Conservation (phyloP, 1,140 invertebrate genomes). For the Bombus superbus region DNA sequence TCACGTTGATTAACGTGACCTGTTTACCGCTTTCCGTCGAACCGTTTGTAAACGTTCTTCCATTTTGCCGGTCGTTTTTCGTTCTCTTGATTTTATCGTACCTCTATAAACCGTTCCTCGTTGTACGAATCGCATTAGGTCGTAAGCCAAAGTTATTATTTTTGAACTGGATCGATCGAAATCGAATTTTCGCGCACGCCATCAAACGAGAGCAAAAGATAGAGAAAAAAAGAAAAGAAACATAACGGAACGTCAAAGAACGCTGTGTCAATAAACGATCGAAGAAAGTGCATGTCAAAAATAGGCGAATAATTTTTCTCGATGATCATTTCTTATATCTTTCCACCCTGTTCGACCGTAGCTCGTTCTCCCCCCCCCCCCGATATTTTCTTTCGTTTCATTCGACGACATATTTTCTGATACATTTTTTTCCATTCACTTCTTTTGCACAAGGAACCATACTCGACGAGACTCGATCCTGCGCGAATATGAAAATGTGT, state of each 20-base stretch:
- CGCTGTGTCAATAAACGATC: conserved; percentile 60
- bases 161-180: background rate
- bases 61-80: background rate
- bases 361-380: background rate
- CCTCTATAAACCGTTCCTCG: background rate
- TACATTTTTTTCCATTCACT: conserved; percentile 5
- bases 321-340: background rate
- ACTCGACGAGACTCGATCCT: conserved; percentile 25
- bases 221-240: background rate
- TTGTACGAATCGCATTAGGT: background rate
- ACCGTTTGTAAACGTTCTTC: background rate
- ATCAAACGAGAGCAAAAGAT: background rate
- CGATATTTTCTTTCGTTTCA: background rate
- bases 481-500: background rate
- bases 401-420: background rate
- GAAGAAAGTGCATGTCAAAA: conserved; percentile 48
- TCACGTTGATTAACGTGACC: conserved; percentile 2
- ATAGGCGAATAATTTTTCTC: conserved; percentile 21
- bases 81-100: background rate
- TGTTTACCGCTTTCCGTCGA: background rate
- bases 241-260: conserved; percentile 4
- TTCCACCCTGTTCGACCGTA: background rate
- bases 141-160: background rate
- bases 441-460: conserved; percentile 19
- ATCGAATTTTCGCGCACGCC: no score